Conservation (phyloP, 2,113 vertebrate genomes). For the Syngnathoides biaculeatus region DNA sequence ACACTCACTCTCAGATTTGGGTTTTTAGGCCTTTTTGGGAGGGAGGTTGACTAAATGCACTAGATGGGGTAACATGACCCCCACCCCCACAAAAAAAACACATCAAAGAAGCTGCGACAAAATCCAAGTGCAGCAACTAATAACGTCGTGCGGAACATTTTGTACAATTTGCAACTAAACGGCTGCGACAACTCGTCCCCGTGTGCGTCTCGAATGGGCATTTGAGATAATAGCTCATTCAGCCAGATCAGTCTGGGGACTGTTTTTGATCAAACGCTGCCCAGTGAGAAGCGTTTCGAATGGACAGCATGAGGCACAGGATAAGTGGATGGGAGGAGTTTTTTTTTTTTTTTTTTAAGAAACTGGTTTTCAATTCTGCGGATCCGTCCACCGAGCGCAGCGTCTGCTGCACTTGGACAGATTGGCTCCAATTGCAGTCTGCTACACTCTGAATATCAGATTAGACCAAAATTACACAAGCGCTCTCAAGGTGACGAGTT, state of each 20-base stretch:
- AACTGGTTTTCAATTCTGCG: neutral
- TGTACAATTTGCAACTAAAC: neutral
- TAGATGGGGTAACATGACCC: too few species aligned
- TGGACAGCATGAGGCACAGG: neutral
- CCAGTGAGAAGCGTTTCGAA: neutral
- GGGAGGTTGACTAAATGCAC: too few species aligned
- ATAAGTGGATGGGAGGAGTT: neutral
- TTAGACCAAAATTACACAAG: slow-evolving; percentile 58
- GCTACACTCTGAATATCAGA: slow-evolving; percentile 54
- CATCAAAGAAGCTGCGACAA: neutral
- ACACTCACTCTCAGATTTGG: too few species aligned
- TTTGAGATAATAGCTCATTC: neutral
- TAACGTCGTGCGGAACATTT: neutral
- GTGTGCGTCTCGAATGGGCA: neutral
- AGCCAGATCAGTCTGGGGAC: neutral
- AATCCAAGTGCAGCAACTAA: neutral
- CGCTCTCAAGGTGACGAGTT: slow-evolving; percentile 60
- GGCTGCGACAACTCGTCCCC: neutral
- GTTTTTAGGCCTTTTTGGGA: too few species aligned
- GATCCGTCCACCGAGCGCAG: neutral
- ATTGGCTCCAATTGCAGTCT: slow-evolving; percentile 58
- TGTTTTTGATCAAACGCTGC: neutral
- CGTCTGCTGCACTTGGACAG: slow-evolving; percentile 48
- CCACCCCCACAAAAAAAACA: neutral
- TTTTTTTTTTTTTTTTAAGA: neutral